These are phyloP conservation scores for Acleris holmiana DNA, from an alignment of 2,888 invertebrate genomes.

Conservation along the genomic window DNA sequence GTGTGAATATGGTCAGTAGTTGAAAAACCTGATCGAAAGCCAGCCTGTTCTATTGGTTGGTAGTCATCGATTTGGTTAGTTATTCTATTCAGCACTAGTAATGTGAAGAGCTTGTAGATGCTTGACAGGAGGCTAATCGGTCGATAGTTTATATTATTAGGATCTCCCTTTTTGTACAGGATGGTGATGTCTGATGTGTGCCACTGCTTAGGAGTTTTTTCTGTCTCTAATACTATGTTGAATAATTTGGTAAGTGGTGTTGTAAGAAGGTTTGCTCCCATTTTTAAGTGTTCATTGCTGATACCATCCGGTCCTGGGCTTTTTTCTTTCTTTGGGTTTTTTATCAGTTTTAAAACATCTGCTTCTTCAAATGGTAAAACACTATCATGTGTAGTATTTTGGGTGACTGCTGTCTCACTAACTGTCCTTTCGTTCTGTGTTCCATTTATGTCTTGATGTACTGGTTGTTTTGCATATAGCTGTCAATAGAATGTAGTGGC, in stretches of 20 bases:
- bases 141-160: background rate
- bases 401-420: too few species aligned
- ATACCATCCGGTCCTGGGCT: background rate
- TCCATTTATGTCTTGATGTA: too few species aligned
- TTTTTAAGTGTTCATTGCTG: background rate
- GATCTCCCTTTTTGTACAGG: background rate
- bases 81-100: background rate
- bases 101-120: background rate
- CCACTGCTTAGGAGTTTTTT: background rate
- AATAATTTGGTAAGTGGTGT: background rate
- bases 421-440: too few species aligned
- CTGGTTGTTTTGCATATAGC: too few species aligned
- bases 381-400: too few species aligned
- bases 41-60: too few species aligned
- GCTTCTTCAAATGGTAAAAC: too few species aligned
- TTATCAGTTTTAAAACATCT: background rate
- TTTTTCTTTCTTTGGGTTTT: background rate
- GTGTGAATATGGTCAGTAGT: constrained; percentile 3
- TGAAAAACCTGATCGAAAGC: background rate
- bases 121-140: background rate
- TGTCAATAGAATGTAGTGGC: too few species aligned
- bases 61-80: background rate
- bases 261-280: background rate
- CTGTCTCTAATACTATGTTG: background rate
- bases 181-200: background rate